Conservation (phyloP, 2,797 vertebrate species). For the Lepus oiostolus region DNA sequence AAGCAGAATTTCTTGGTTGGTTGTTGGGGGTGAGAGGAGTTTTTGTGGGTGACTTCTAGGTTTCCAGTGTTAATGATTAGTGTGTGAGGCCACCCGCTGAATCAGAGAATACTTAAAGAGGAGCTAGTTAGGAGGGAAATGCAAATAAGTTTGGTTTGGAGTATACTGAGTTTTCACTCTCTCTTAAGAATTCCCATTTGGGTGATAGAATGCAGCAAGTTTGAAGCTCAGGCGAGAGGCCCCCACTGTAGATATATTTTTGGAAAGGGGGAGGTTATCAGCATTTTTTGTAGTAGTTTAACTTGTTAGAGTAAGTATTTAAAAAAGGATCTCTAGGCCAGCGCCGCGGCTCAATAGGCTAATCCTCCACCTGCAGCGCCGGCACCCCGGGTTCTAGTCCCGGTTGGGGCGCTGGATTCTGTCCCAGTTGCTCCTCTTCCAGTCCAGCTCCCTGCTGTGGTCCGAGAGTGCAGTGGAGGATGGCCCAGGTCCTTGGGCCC, state of each 20-base stretch:
- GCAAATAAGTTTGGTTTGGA: background rate
- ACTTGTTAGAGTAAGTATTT: background rate
- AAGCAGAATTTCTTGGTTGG: background rate
- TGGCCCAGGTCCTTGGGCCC: too few species aligned
- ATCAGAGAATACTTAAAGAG: background rate
- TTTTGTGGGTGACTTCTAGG: background rate
- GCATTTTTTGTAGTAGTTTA: slow-evolving; percentile 1
- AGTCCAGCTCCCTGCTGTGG: too few species aligned
- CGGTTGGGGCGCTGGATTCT: too few species aligned
- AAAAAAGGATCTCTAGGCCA: background rate
- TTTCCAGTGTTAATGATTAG: background rate
- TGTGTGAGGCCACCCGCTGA: background rate
- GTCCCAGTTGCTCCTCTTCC: too few species aligned
- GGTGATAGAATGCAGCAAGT: background rate
- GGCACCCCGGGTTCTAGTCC: too few species aligned
- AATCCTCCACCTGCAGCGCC: too few species aligned
- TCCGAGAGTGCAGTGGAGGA: too few species aligned
- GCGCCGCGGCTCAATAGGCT: too few species aligned
- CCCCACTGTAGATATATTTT: background rate
- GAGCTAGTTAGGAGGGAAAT: background rate
- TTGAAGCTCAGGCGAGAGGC: background rate
- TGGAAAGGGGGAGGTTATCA: background rate
- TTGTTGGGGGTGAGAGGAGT: background rate
- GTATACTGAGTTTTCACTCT: background rate
- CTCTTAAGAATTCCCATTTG: background rate